Conservation (phyloP, 2,113 vertebrate genomes). For the Astatotilapia flaviijosephi region DNA sequence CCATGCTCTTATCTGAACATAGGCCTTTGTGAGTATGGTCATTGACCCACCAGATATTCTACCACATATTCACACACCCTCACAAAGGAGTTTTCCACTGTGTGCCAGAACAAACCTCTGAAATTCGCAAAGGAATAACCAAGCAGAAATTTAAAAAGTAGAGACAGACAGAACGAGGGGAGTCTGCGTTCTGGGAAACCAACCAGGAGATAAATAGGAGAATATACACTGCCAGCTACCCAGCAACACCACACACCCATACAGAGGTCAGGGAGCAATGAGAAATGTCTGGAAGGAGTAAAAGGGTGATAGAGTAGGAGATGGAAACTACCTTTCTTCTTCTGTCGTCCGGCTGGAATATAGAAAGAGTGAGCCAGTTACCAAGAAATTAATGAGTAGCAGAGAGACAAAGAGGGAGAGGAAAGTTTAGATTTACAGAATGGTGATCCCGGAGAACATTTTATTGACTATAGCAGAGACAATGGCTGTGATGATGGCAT, state of each 20-base stretch:
- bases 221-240: constrained; percentile 24
- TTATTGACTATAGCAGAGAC: constrained; percentile 6
- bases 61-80: constrained; percentile 7
- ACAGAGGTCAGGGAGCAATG: constrained; percentile 36
- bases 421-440: constrained; percentile 18
- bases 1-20: constrained; percentile 48
- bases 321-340: constrained; percentile 75
- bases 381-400: constrained; percentile 30
- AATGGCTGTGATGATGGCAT: background rate
- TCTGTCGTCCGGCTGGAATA: constrained; percentile 77
- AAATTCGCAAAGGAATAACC: constrained; percentile 14
- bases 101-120: constrained; percentile 31
- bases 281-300: constrained; percentile 23
- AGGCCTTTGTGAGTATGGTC: constrained; percentile 50
- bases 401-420: background rate
- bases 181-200: constrained; percentile 8
- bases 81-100: constrained; percentile 3
- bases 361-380: constrained; percentile 68
- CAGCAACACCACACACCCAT: constrained; percentile 49
- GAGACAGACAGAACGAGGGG: constrained; percentile 8
- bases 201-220: constrained; percentile 23
- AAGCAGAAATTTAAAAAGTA: constrained; percentile 20
- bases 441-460: background rate
- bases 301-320: constrained; percentile 38
- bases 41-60: background rate